Percentiles rank a stretch among this genome's conserved stretches.
These are phyloP conservation scores for Montipora cactus DNA, from an alignment of 64 coral and sea anemone species.

Conservation along the genomic window DNA sequence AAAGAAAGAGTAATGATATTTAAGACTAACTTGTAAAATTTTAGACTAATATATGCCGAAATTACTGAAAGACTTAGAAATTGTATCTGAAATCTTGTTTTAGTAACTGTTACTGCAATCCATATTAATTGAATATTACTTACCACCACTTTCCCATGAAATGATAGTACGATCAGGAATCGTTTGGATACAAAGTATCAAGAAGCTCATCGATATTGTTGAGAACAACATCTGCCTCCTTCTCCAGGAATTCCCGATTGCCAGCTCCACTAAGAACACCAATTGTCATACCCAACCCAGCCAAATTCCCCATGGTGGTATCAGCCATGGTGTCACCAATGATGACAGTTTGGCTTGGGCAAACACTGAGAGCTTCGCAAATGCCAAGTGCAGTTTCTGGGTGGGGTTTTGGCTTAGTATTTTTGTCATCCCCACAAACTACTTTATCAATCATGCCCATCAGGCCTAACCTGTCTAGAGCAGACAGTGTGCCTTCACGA, in stretches of 20 bases:
- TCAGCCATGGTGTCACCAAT: slow-evolving; percentile 93
- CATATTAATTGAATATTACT: not conserved
- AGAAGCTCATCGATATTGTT: slow-evolving; percentile 87
- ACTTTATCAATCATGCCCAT: slow-evolving; percentile 82
- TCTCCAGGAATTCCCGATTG: slow-evolving; percentile 62
- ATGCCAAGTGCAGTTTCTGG: slow-evolving; percentile 90
- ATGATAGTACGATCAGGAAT: not conserved
- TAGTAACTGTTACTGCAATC: too few species aligned
- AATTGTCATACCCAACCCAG: slow-evolving; percentile 80
- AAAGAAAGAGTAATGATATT: too few species aligned
- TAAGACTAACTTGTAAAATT: too few species aligned
- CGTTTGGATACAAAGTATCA: slow-evolving; percentile 60
- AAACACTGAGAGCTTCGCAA: slow-evolving; percentile 81
- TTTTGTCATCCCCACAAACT: slow-evolving; percentile 87
- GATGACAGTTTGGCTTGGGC: slow-evolving; percentile 74
- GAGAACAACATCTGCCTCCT: slow-evolving; percentile 83
- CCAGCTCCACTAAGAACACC: slow-evolving; percentile 94
- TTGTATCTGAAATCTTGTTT: too few species aligned
- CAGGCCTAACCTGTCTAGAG: slow-evolving; percentile 76
- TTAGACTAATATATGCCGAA: too few species aligned
- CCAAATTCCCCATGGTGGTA: slow-evolving; percentile 89
- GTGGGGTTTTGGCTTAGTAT: slow-evolving; percentile 84
- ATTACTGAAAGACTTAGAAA: too few species aligned
- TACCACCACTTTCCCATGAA: not conserved
- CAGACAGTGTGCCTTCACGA: slow-evolving; percentile 81